These are phyloP conservation scores for Threskiornis aethiopicus DNA, from an alignment of 2,797 vertebrate genomes.

Conservation along the genomic window DNA sequence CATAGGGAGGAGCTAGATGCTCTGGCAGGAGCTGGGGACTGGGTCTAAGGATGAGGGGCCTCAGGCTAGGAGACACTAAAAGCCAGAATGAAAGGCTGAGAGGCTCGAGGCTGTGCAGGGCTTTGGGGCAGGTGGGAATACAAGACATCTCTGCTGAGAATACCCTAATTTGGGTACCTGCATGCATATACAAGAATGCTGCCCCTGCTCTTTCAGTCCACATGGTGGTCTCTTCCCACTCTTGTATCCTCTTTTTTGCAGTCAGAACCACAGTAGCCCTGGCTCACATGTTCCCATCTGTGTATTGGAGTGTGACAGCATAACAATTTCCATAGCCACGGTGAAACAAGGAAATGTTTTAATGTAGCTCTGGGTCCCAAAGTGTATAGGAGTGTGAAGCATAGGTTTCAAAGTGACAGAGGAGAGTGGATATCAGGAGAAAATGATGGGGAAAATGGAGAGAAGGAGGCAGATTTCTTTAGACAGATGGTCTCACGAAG, in stretches of 20 bases:
- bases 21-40: not conserved
- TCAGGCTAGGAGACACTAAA: not conserved
- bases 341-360: not conserved
- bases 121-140: not conserved
- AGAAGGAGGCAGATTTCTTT: not conserved
- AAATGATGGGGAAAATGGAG: not conserved
- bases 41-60: not conserved
- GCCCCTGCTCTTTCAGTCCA: not conserved
- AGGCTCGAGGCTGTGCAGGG: not conserved
- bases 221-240: not conserved
- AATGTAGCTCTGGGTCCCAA: not conserved
- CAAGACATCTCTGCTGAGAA: not conserved
- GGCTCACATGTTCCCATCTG: not conserved
- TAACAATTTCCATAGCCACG: not conserved
- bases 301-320: not conserved
- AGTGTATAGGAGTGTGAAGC: not conserved
- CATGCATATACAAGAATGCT: not conserved
- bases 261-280: not conserved
- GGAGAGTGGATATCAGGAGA: not conserved
- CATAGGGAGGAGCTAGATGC: not conserved
- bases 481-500: not conserved
- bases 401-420: not conserved
- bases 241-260: not conserved
- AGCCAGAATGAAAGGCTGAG: not conserved
- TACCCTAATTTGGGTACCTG: not conserved